These are phyloP conservation scores for Psammodynastes pulverulentus DNA, from an alignment of 2,113 vertebrate species.

Conservation along the genomic window DNA sequence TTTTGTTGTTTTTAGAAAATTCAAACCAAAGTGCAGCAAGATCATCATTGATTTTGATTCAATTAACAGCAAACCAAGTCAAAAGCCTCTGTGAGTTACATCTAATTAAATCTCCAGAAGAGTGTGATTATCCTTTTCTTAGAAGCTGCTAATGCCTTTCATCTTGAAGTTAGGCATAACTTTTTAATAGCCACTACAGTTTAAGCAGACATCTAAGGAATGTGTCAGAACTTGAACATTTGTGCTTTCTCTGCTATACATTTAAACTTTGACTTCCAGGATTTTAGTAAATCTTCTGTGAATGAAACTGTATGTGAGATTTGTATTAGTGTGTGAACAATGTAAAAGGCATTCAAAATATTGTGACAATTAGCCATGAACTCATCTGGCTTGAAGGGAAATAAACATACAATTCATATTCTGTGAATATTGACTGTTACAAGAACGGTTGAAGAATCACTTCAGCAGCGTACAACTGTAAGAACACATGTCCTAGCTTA, in stretches of 20 bases:
- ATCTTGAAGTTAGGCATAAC: constrained; percentile 64
- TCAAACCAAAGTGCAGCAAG: constrained; percentile 78
- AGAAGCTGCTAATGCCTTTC: constrained; percentile 65
- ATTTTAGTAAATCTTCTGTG: constrained; percentile 36
- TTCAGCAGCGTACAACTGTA: constrained; percentile 15
- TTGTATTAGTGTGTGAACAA: neutral
- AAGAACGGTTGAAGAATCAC: neutral
- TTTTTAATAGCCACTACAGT: constrained; percentile 57
- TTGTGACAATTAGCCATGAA: constrained; percentile 14
- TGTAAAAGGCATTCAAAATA: constrained; percentile 28
- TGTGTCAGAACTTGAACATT: constrained; percentile 36
- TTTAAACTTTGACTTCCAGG: constrained; percentile 28
- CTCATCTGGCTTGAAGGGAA: constrained; percentile 20
- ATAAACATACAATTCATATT: constrained; percentile 10
- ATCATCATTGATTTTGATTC: constrained; percentile 85
- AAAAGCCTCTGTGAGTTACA: constrained; percentile 65
- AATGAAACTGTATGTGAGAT: constrained; percentile 23
- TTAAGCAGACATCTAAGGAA: constrained; percentile 49
- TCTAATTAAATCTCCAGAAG: constrained; percentile 59
- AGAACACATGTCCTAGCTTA: constrained; percentile 13
- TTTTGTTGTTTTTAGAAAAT: constrained; percentile 73
- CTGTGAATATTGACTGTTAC: neutral
- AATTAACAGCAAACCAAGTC: constrained; percentile 72
- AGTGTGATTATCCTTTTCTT: constrained; percentile 58
- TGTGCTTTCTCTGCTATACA: constrained; percentile 30